phyloP scores from a whole-genome alignment of 2,888 invertebrate genomes.

The Nasonia oneida region DNA sequence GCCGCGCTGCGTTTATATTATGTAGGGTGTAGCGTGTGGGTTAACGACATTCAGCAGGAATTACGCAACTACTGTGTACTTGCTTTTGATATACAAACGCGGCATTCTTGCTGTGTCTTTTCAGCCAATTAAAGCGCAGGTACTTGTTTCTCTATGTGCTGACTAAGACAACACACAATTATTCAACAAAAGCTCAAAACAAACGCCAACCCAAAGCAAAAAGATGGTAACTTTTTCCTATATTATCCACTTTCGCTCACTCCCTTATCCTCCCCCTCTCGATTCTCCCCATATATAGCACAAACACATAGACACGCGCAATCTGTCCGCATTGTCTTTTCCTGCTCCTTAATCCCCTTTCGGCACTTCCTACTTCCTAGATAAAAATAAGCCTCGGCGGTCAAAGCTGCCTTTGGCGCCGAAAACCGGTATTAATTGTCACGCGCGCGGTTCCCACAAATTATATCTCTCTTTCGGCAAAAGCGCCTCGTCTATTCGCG shows the following conservation, averaged over 20 bases:
- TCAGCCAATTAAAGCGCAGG: constrained; percentile 3
- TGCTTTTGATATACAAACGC: neutral
- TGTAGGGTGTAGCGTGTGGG: constrained; percentile 51
- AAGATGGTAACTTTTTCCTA: neutral
- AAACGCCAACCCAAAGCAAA: neutral
- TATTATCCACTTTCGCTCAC: neutral
- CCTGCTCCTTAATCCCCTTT: constrained; percentile 12
- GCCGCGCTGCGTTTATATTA: neutral
- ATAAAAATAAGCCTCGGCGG: constrained; percentile 14
- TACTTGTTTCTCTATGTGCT: neutral
- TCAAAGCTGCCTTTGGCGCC: neutral
- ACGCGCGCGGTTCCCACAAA: constrained; percentile 1
- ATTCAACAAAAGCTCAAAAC: neutral
- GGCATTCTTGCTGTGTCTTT: constrained; percentile 5
- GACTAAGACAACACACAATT: too few species aligned
- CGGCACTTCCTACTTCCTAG: constrained; percentile 44
- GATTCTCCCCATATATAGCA: neutral
- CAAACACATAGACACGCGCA: neutral
- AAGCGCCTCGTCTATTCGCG: neutral
- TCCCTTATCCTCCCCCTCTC: neutral
- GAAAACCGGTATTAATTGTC: constrained; percentile 53
- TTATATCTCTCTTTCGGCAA: neutral
- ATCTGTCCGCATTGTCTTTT: neutral
- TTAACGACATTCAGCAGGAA: constrained; percentile 36
- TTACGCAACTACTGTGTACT: constrained; percentile 14